phyloP scores from a whole-genome alignment of 2,797 vertebrate genomes.

The Mallotus villosus region DNA sequence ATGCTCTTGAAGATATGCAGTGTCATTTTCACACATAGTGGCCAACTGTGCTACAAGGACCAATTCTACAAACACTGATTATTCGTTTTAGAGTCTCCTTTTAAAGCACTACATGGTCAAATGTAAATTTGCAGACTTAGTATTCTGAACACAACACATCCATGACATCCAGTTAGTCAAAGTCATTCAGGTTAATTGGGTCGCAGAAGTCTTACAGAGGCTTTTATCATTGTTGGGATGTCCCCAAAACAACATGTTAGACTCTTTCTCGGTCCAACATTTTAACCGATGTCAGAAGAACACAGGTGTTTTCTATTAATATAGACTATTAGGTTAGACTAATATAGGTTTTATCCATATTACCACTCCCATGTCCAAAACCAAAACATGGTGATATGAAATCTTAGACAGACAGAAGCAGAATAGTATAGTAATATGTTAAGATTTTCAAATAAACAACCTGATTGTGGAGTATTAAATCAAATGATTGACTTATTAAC shows the following conservation, averaged over 20 bases:
- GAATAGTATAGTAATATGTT: slow-evolving; percentile 15
- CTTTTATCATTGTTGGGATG: slow-evolving; percentile 27
- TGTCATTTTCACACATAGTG: background rate
- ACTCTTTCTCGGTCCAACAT: slow-evolving; percentile 31
- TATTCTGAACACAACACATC: slow-evolving; percentile 38
- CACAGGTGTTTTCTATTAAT: slow-evolving; percentile 33
- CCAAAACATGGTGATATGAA: slow-evolving; percentile 29
- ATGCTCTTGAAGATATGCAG: background rate
- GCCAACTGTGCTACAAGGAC: background rate
- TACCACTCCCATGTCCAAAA: slow-evolving; percentile 28
- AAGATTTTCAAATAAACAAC: no score
- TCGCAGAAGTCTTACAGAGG: slow-evolving; percentile 48
- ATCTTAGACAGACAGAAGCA: slow-evolving; percentile 27
- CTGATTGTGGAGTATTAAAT: no score
- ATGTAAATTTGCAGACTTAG: slow-evolving; percentile 47
- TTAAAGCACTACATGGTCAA: slow-evolving; percentile 36
- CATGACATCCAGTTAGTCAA: slow-evolving; percentile 54
- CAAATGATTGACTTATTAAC: no score
- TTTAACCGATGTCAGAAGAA: slow-evolving; percentile 41
- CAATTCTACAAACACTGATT: slow-evolving; percentile 11
- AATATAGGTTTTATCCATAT: slow-evolving; percentile 21
- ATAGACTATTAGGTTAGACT: background rate
- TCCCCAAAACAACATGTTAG: no score
- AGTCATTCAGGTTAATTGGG: slow-evolving; percentile 48
- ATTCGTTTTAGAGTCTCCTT: slow-evolving; percentile 41